Evolutionary conservation across 92 coral and sea anemone species (phyloP).

Genomic region (Zoanthus sociatus): DNA sequence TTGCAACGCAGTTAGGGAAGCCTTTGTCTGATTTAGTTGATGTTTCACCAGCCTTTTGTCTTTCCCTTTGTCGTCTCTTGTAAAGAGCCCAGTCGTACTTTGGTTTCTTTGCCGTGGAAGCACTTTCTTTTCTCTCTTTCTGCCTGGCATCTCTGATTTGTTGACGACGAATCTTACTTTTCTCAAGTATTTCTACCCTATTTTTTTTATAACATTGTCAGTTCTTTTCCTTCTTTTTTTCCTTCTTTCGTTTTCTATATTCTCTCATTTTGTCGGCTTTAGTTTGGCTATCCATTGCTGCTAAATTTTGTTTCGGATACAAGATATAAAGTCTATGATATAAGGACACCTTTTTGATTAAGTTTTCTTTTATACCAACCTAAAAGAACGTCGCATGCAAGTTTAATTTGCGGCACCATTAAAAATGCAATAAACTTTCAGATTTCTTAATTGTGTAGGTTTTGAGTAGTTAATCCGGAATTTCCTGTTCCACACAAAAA

Average conservation of each 20-base stretch:
- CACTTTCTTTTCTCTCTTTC: background rate
- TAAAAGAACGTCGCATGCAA: background rate
- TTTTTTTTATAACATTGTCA: background rate
- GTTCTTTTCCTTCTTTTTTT: background rate
- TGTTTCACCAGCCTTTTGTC: background rate
- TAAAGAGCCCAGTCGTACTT: conserved; percentile 1
- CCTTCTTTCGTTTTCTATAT: conserved; percentile 11
- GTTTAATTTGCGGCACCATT: background rate
- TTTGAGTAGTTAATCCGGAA: background rate
- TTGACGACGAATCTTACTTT: background rate
- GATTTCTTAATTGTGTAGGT: background rate
- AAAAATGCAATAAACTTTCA: background rate
- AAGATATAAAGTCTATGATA: conserved; percentile 5
- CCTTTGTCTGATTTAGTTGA: conserved; percentile 6
- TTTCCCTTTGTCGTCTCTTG: background rate
- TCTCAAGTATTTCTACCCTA: background rate
- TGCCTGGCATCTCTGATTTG: background rate
- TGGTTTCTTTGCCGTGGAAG: background rate
- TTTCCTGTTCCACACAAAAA: background rate
- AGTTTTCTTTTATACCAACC: background rate
- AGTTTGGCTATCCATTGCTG: conserved; percentile 14
- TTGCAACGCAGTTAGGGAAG: background rate
- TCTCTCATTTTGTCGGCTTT: conserved; percentile 19
- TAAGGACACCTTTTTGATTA: background rate
- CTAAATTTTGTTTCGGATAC: background rate